Evolutionary conservation across 2,113 vertebrate genomes (phyloP), one percentile per base, ranked within the genome.

Genomic region (Neopipo cinnamomea): DNA sequence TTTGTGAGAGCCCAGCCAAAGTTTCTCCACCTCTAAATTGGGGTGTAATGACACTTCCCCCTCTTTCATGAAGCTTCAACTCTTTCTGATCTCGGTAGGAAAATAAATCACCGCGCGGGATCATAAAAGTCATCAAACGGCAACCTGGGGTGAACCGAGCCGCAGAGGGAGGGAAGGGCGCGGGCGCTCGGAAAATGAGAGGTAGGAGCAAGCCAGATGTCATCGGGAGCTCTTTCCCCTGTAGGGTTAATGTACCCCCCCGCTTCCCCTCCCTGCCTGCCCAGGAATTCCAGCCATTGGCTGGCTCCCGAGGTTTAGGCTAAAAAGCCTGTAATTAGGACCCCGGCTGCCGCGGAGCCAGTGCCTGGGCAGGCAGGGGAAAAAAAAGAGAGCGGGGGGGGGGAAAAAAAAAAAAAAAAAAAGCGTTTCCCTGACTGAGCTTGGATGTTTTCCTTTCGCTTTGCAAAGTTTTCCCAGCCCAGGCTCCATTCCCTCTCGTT

Each of bases 251-350:
- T 92, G 71, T 27, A 4, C 11, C 59, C 72, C 33, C 66, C 37
- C 14, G 4, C 25, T 91, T 93, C 84, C 93, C 96, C 92, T 92
- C 96, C 94, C 95, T 70, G 75, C 96, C 85, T 53, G 80, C 95
- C 93, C 72, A 75, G 89, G 50, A 10, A 88, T 84, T 82, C 89
- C 95, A 86, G 81, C 93, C 91, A 96, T 97, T 97, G 97, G 97
- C 93, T 97, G 95, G 9, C 81, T 72, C 81, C 28, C 93, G 55
- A 73, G 77, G 85, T 91, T 95, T 79, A 96, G 87, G 94, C 97
- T 96, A 92, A 95, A 92, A 93, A 96, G 81, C 86, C 95, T 93
- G 77, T 96, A 96, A 97, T 97, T 97, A 96, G 92, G 95, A 95
- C 80, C 94, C 95, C 39, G 84, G 93, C 94, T 86, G 96, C 95